Evolutionary conservation across 2,888 invertebrate genomes (phyloP).

Genomic region (Mesoligia furuncula): DNA sequence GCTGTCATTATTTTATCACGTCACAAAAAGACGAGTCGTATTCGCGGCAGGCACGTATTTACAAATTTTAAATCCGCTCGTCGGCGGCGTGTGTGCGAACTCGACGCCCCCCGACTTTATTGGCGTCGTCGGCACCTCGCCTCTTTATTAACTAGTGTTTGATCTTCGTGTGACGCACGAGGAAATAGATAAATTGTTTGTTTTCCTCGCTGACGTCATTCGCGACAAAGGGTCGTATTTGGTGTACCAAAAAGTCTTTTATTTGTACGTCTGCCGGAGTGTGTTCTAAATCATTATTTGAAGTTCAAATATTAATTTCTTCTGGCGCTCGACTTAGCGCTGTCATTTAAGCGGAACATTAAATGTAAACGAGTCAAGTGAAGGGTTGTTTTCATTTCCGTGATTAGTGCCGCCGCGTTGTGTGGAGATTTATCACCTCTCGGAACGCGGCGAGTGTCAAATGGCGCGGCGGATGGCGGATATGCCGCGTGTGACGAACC

Average conservation of each 20-base stretch:
- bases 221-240: conserved; percentile 65
- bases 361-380: conserved; percentile 78
- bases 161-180: conserved; percentile 77
- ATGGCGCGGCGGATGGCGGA: conserved; percentile 80
- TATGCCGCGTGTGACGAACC: conserved; percentile 81
- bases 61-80: conserved; percentile 81
- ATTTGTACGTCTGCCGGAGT: conserved; percentile 61
- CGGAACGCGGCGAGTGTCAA: conserved; percentile 82
- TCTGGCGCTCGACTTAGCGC: conserved; percentile 69
- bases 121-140: conserved; percentile 76
- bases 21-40: conserved; percentile 80
- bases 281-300: conserved; percentile 64
- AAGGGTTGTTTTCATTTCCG: conserved; percentile 88
- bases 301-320: conserved; percentile 69
- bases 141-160: conserved; percentile 84
- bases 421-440: conserved; percentile 85
- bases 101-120: conserved; percentile 82
- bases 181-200: conserved; percentile 87
- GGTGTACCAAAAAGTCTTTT: conserved; percentile 53
- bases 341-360: conserved; percentile 80
- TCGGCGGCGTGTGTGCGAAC: conserved; percentile 77
- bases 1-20: conserved; percentile 82
- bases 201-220: conserved; percentile 75
- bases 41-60: conserved; percentile 77
- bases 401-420: conserved; percentile 83